Evolutionary conservation across 2,888 invertebrate genomes (phyloP).

Genomic region (Flexamia atlantica): DNA sequence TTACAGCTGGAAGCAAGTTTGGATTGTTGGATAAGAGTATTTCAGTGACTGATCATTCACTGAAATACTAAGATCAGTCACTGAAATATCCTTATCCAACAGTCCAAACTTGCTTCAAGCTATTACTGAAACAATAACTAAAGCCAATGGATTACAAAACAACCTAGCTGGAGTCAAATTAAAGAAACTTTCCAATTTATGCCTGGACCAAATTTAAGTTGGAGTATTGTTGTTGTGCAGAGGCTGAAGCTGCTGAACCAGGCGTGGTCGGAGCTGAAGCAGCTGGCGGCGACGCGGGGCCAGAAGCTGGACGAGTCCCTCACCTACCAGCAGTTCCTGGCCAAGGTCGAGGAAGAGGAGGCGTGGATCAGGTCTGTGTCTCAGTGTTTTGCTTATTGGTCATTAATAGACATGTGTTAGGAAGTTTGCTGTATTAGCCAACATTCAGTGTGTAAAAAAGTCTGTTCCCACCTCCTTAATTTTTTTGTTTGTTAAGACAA

Average conservation of each 20-base stretch:
- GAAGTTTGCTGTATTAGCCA: too few species aligned
- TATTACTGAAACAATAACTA: neutral
- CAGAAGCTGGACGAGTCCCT: conserved; percentile 98
- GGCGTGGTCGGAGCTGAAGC: conserved; percentile 96
- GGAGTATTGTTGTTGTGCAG: conserved; percentile 76
- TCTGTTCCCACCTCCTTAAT: too few species aligned
- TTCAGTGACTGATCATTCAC: too few species aligned
- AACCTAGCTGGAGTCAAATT: neutral
- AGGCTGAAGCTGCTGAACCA: conserved; percentile 90
- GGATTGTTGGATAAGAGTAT: too few species aligned
- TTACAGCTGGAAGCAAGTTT: too few species aligned
- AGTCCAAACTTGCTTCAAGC: neutral
- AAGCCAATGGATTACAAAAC: neutral
- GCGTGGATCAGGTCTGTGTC: conserved; percentile 92
- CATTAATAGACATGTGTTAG: too few species aligned
- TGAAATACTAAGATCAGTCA: neutral
- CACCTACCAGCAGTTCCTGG: conserved; percentile 97
- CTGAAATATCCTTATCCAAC: neutral
- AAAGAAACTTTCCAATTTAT: neutral
- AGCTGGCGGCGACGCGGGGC: conserved; percentile 91
- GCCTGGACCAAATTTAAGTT: conserved; percentile 48
- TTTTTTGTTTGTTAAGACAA: too few species aligned
- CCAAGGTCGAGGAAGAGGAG: conserved; percentile 98
- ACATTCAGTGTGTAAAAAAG: too few species aligned
- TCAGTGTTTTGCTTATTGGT: too few species aligned